Evolutionary conservation across 2,797 vertebrate genomes (phyloP).

Genomic region (Echeneis naucrates): DNA sequence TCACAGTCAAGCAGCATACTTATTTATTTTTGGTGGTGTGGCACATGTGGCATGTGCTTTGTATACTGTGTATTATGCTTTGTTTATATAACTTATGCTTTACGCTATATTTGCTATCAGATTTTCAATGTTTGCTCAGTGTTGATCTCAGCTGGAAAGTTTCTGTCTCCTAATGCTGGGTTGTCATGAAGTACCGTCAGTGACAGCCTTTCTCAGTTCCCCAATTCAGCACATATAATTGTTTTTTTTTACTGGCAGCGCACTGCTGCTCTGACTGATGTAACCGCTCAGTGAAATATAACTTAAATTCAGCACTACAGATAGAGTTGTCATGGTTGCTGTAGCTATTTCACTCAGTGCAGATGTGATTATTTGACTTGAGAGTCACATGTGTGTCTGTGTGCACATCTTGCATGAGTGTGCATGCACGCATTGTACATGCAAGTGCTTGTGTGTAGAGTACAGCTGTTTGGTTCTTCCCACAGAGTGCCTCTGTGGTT

Average conservation of each 20-base stretch:
- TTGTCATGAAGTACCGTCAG: conserved; percentile 83
- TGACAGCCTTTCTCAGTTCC: conserved; percentile 90
- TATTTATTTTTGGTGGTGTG: neutral
- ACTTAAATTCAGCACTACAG: conserved; percentile 12
- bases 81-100: neutral
- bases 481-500: conserved; percentile 70
- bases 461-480: conserved; percentile 76
- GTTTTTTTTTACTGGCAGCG: conserved; percentile 81
- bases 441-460: conserved; percentile 53
- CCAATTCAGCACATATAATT: conserved; percentile 82
- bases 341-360: neutral
- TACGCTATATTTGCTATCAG: neutral
- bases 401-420: neutral
- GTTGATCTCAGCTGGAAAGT: conserved; percentile 70
- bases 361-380: conserved; percentile 8
- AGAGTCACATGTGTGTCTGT: conserved; percentile 1
- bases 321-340: conserved; percentile 11
- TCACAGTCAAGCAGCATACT: neutral
- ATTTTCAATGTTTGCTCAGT: conserved; percentile 31
- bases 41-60: neutral
- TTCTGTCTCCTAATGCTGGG: conserved; percentile 62
- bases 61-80: neutral
- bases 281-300: conserved; percentile 23
- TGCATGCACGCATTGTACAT: conserved; percentile 35
- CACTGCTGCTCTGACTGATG: conserved; percentile 78